These are phyloP conservation scores for Drosophila malerkotliana DNA, from an alignment of 1,140 invertebrate species.

Conservation along the genomic window DNA sequence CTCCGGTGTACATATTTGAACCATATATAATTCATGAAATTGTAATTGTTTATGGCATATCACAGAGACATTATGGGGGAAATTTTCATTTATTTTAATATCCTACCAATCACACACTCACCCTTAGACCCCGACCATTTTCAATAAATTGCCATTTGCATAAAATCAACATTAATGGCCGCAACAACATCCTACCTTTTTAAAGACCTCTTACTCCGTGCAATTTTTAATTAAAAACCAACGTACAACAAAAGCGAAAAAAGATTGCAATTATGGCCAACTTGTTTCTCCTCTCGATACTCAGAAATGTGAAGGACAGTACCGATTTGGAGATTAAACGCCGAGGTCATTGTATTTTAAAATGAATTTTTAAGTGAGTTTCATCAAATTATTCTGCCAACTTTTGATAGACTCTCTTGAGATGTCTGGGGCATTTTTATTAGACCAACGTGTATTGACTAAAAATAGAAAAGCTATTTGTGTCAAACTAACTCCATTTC, in stretches of 20 bases:
- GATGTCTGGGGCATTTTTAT: too few species aligned
- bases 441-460: neutral
- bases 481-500: neutral
- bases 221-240: slow-evolving; percentile 69
- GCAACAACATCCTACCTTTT: slow-evolving; percentile 22
- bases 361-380: neutral
- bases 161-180: slow-evolving; percentile 71
- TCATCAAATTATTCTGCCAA: neutral
- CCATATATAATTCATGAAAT: slow-evolving; percentile 60
- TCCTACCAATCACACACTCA: slow-evolving; percentile 45
- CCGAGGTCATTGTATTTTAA: neutral
- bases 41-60: slow-evolving; percentile 67
- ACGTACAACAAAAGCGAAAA: slow-evolving; percentile 22
- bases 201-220: slow-evolving; percentile 6
- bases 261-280: slow-evolving; percentile 59
- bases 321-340: neutral
- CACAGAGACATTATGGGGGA: slow-evolving; percentile 38
- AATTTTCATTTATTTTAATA: slow-evolving; percentile 65
- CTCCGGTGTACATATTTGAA: neutral
- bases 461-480: slow-evolving; percentile 1
- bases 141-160: slow-evolving; percentile 77
- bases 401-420: neutral
- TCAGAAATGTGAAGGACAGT: neutral
- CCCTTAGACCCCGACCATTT: slow-evolving; percentile 27
- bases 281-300: slow-evolving; percentile 11